phyloP scores from a whole-genome alignment of 2,113 vertebrate genomes.

The Toxotes chatareus region DNA sequence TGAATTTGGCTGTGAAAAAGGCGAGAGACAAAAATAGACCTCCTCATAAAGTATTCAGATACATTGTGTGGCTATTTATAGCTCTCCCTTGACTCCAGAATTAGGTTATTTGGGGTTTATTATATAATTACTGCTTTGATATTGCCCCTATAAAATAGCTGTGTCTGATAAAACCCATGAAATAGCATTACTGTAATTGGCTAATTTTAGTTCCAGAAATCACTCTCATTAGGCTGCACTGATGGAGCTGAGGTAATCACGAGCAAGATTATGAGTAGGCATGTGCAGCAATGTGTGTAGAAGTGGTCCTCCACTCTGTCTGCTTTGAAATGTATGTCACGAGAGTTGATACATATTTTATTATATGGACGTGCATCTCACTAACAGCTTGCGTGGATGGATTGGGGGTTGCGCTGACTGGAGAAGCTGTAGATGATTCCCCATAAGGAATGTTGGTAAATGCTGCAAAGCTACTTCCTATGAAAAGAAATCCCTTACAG shows the following conservation, averaged over 20 bases:
- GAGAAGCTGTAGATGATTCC: neutral
- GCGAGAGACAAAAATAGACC: slow-evolving; percentile 68
- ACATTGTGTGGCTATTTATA: slow-evolving; percentile 69
- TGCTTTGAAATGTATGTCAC: slow-evolving; percentile 73
- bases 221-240: neutral
- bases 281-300: slow-evolving; percentile 44
- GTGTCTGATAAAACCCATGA: slow-evolving; percentile 38
- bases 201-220: slow-evolving; percentile 42
- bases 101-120: slow-evolving; percentile 59
- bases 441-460: slow-evolving; percentile 1
- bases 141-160: slow-evolving; percentile 20
- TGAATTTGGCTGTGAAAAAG: slow-evolving; percentile 56
- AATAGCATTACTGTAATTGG: slow-evolving; percentile 33
- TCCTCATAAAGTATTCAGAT: slow-evolving; percentile 74
- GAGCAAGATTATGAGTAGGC: slow-evolving; percentile 52
- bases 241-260: slow-evolving; percentile 47
- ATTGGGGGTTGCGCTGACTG: slow-evolving; percentile 29
- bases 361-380: slow-evolving; percentile 22
- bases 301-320: slow-evolving; percentile 21
- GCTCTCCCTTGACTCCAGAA: slow-evolving; percentile 54
- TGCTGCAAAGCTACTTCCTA: neutral
- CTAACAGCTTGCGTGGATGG: slow-evolving; percentile 43
- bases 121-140: slow-evolving; percentile 53
- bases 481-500: neutral
- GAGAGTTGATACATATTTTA: slow-evolving; percentile 70